Evolutionary conservation across 2,888 invertebrate genomes (phyloP).

Genomic region (Ptychoptera albimana): DNA sequence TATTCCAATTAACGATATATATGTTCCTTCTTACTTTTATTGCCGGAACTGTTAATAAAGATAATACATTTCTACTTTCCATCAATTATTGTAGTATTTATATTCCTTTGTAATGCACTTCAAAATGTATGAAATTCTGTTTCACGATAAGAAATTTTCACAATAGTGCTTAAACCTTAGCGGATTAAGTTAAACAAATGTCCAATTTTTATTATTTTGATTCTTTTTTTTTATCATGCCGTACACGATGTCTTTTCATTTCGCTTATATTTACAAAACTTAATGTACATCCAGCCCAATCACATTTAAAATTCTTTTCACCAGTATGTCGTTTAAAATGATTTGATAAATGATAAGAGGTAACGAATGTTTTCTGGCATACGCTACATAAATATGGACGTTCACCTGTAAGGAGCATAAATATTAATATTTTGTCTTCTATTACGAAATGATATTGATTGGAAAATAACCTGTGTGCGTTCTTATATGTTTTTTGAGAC

Average conservation of each 20-base stretch:
- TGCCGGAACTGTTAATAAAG: too few species aligned
- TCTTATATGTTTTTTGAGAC: slow-evolving; percentile 9
- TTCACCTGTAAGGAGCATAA: slow-evolving; percentile 7
- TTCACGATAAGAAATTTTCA: too few species aligned
- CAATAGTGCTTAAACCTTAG: too few species aligned
- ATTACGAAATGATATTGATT: not conserved
- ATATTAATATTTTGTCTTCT: not conserved
- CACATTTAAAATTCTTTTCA: slow-evolving; percentile 9
- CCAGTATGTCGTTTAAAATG: slow-evolving; percentile 10
- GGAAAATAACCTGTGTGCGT: slow-evolving; percentile 6
- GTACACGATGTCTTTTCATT: slow-evolving; percentile 8
- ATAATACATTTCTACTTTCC: too few species aligned
- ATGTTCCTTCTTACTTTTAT: too few species aligned
- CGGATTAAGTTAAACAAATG: too few species aligned
- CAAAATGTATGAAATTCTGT: too few species aligned
- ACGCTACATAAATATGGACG: slow-evolving; percentile 9
- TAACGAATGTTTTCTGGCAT: slow-evolving; percentile 9
- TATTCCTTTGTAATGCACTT: too few species aligned
- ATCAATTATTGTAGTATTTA: too few species aligned
- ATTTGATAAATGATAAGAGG: slow-evolving; percentile 10
- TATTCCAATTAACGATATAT: too few species aligned
- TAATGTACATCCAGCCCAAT: slow-evolving; percentile 7
- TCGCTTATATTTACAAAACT: slow-evolving; percentile 8
- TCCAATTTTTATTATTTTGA: too few species aligned
- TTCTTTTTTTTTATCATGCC: slow-evolving; percentile 5